A percentile compares a stretch with the other conserved stretches of the same genome.
Evolutionary conservation across 2,888 invertebrate genomes (phyloP).

Genomic region (Ellobium chinense): DNA sequence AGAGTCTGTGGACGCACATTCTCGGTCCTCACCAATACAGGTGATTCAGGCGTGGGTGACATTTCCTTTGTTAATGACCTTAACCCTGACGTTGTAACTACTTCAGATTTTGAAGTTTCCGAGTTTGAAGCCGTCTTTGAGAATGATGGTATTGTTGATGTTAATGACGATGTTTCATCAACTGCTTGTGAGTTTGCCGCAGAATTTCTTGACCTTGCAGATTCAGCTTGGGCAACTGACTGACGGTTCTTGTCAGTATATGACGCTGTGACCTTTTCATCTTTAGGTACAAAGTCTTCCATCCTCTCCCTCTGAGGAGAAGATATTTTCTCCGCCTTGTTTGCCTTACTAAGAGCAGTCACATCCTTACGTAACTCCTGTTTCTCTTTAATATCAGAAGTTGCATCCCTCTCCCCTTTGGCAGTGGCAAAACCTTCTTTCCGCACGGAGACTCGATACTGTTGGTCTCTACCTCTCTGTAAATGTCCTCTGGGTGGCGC

Average conservation of each 20-base stretch:
- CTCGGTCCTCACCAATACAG: too few relatives aligned
- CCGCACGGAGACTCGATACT: neutral
- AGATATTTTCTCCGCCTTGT: neutral
- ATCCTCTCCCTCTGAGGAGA: neutral
- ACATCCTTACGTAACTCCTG: neutral
- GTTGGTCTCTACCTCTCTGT: slow-evolving; percentile 22
- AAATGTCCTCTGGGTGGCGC: slow-evolving; percentile 6
- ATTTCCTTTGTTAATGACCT: too few relatives aligned
- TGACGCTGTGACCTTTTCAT: neutral
- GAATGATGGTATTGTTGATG: too few relatives aligned
- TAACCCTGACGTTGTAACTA: too few relatives aligned
- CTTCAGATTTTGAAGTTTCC: too few relatives aligned
- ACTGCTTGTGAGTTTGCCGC: too few relatives aligned
- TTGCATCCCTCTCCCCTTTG: neutral
- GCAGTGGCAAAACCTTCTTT: neutral
- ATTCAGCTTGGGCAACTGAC: neutral
- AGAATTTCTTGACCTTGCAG: too few relatives aligned
- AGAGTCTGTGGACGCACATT: too few relatives aligned
- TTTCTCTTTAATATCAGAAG: neutral
- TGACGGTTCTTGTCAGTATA: neutral
- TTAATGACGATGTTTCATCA: too few relatives aligned
- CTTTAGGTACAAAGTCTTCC: neutral
- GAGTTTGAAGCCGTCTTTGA: too few relatives aligned
- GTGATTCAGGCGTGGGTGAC: too few relatives aligned
- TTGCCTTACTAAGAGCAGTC: neutral